A percentile compares a stretch with the other conserved stretches of the same genome.
Conservation (phyloP, 1,140 invertebrate species). For the Meteorus sp. region DNA sequence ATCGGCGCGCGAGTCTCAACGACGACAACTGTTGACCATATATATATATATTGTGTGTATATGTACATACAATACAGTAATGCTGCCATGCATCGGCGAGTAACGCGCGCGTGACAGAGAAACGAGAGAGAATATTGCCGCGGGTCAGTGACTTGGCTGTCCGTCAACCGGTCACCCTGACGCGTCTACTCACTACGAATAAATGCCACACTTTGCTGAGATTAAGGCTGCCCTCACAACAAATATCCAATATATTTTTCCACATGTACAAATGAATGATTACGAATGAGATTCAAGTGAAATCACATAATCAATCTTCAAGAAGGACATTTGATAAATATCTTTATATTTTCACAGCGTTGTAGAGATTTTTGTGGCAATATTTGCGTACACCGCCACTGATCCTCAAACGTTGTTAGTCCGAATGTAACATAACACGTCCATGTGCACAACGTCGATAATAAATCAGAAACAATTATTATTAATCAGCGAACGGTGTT, state of each 20-base stretch:
- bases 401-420: constrained; percentile 30
- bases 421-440: constrained; percentile 20
- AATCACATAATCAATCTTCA: no score
- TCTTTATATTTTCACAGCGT: no score
- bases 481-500: constrained; percentile 22
- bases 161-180: constrained; percentile 26
- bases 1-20: constrained; percentile 5
- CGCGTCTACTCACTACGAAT: constrained; percentile 21
- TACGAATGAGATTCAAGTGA: no score
- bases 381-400: no score
- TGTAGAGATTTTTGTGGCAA: no score
- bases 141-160: constrained; percentile 30
- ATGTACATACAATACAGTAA: background rate
- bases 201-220: constrained; percentile 14
- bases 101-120: constrained; percentile 4
- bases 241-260: constrained; percentile 26
- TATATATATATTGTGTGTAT: background rate
- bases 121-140: constrained; percentile 18
- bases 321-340: no score
- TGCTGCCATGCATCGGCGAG: background rate
- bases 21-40: constrained; percentile 3
- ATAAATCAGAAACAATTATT: constrained; percentile 8
- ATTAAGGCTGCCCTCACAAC: constrained; percentile 1
- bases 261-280: no score
- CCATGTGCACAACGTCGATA: background rate